phyloP scores from a whole-genome alignment of 2,888 invertebrate species.

The Apodemia hepburni region DNA sequence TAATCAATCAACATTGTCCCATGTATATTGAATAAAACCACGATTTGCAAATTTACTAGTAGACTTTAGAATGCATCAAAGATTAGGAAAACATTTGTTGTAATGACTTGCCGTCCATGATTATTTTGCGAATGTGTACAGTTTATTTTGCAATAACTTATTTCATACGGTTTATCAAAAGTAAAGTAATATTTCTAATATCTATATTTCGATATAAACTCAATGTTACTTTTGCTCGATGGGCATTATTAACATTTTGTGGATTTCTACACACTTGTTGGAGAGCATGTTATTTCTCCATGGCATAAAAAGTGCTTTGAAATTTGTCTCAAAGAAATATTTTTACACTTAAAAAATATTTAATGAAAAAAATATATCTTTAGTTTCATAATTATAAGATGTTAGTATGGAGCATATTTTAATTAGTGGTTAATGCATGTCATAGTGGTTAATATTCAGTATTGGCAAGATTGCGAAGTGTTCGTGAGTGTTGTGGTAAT shows the following conservation, averaged over 20 bases:
- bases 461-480: slow-evolving; percentile 45
- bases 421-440: slow-evolving; percentile 74
- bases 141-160: slow-evolving; percentile 36
- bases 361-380: slow-evolving; percentile 65
- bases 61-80: slow-evolving; percentile 2
- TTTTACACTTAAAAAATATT: slow-evolving; percentile 56
- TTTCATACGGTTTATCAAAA: not conserved
- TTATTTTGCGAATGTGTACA: slow-evolving; percentile 63
- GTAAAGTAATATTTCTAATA: slow-evolving; percentile 37
- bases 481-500: slow-evolving; percentile 26
- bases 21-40: not conserved
- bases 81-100: slow-evolving; percentile 27
- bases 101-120: slow-evolving; percentile 71
- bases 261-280: slow-evolving; percentile 35
- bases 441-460: slow-evolving; percentile 62
- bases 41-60: not conserved
- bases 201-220: slow-evolving; percentile 43
- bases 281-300: slow-evolving; percentile 36
- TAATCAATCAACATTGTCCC: not conserved
- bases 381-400: slow-evolving; percentile 68
- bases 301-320: slow-evolving; percentile 50
- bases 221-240: slow-evolving; percentile 42
- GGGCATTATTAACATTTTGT: slow-evolving; percentile 60
- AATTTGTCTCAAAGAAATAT: slow-evolving; percentile 65
- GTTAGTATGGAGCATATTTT: slow-evolving; percentile 67